Conservation (phyloP, 2,888 invertebrate species). For the Cantharis lateralis region DNA sequence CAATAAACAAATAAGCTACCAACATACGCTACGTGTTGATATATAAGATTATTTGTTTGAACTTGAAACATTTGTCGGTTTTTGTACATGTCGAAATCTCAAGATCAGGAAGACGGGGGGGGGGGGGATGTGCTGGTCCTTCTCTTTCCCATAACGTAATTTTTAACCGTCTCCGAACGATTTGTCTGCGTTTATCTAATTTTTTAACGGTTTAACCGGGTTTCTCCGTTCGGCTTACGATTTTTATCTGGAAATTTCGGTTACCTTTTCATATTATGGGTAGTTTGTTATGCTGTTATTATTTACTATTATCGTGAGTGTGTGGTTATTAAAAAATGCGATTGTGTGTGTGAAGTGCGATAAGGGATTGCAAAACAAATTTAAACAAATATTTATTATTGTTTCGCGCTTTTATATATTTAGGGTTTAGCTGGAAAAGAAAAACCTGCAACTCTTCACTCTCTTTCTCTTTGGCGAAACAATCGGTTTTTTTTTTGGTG, state of each 20-base stretch:
- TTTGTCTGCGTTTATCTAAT: neutral
- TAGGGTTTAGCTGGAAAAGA: neutral
- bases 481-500: neutral
- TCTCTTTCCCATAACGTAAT: neutral
- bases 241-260: neutral
- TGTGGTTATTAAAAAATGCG: constrained; percentile 15
- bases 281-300: constrained; percentile 2
- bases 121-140: neutral
- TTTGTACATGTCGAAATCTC: neutral
- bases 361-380: constrained; percentile 7
- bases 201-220: neutral
- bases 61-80: neutral
- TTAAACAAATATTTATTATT: constrained; percentile 1
- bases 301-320: constrained; percentile 21
- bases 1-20: neutral
- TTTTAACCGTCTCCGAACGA: neutral
- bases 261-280: neutral
- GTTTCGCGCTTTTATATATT: neutral
- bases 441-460: neutral
- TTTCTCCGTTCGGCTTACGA: neutral
- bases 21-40: neutral
- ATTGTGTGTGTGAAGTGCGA: constrained; percentile 1
- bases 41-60: neutral
- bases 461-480: neutral
- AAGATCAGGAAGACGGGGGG: neutral